These are phyloP conservation scores for Apteryx owenii DNA, from an alignment of 2,113 vertebrate genomes.

Conservation along the genomic window DNA sequence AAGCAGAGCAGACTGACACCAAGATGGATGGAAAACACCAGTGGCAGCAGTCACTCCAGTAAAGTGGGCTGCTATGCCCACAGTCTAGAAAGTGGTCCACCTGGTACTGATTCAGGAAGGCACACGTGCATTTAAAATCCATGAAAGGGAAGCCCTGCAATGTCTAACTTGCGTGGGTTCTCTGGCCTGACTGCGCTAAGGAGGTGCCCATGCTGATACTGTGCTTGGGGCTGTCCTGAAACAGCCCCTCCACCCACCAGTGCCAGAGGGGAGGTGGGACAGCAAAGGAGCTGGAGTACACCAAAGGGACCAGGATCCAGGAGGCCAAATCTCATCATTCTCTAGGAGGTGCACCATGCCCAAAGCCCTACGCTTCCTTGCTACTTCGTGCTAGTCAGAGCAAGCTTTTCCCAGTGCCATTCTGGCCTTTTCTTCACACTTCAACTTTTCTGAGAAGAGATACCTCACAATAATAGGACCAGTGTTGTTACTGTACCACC, in stretches of 20 bases:
- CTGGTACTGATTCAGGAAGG: neutral
- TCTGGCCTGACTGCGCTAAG: neutral
- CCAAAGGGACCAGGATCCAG: neutral
- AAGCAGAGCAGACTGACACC: neutral
- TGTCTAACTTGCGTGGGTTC: neutral
- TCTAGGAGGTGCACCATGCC: neutral
- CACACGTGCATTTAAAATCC: neutral
- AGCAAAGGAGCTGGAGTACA: neutral
- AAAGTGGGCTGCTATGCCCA: neutral
- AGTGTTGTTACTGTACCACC: neutral
- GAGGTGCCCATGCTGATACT: neutral
- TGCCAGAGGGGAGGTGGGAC: fast-evolving
- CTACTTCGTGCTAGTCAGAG: neutral
- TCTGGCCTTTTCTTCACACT: neutral
- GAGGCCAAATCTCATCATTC: neutral
- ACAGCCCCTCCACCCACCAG: neutral
- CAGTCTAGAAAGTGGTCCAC: neutral
- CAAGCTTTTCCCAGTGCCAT: neutral
- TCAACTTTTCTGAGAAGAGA: neutral
- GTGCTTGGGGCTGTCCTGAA: neutral
- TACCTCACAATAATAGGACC: neutral
- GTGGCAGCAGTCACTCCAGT: neutral
- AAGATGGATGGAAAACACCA: neutral
- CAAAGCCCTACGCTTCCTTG: neutral
- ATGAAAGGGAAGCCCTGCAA: neutral